phyloP scores from a whole-genome alignment of 2,888 invertebrate species.

The Chrysolina oricalcia region DNA sequence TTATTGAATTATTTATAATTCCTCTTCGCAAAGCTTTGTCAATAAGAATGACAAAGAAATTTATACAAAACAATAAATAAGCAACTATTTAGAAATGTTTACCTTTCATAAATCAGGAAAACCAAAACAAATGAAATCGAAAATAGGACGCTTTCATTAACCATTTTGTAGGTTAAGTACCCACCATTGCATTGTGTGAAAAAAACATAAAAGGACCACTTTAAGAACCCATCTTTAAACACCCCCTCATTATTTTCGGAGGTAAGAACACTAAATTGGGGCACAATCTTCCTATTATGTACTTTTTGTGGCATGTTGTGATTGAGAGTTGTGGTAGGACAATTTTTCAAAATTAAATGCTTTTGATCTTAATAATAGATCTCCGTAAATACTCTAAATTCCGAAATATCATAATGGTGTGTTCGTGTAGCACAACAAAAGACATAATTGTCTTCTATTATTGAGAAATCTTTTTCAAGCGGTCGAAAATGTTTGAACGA shows the following conservation, averaged over 20 bases:
- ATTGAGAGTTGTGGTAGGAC: slow-evolving; percentile 29
- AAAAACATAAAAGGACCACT: neutral
- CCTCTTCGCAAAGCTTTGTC: no score
- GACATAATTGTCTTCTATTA: slow-evolving; percentile 19
- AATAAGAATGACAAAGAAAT: no score
- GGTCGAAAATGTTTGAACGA: neutral
- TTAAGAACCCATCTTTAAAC: neutral
- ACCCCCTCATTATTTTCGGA: neutral
- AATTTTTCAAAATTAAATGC: slow-evolving; percentile 38
- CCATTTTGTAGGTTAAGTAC: neutral
- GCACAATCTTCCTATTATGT: slow-evolving; percentile 15
- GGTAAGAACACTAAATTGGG: slow-evolving; percentile 1
- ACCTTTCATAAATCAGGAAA: no score
- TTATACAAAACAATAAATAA: no score
- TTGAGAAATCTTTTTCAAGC: neutral
- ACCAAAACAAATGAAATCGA: no score
- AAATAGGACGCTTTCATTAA: no score
- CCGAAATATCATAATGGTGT: slow-evolving; percentile 3
- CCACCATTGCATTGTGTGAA: neutral
- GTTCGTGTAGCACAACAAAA: slow-evolving; percentile 18
- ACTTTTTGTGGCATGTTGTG: slow-evolving; percentile 15
- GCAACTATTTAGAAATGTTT: no score
- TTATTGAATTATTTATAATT: no score
- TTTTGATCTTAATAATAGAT: slow-evolving; percentile 28
- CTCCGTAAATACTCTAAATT: slow-evolving; percentile 14